These are phyloP conservation scores for Paraplagusia blochii DNA, from an alignment of 2,113 vertebrate species.

Conservation along the genomic window DNA sequence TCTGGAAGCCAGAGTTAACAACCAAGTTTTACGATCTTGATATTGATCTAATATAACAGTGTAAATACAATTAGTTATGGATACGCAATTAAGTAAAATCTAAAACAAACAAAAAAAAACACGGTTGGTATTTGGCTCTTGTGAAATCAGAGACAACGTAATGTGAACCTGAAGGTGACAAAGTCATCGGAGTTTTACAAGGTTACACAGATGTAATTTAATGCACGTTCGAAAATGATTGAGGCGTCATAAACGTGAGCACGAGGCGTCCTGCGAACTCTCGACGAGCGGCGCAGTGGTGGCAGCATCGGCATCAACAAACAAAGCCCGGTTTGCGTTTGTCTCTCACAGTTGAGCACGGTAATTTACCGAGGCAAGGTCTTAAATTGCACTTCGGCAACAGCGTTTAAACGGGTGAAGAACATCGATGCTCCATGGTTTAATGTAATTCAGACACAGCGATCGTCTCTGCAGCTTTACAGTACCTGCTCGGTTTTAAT, in stretches of 20 bases:
- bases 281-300: conserved; percentile 21
- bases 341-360: conserved; percentile 17
- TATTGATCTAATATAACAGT: conserved; percentile 56
- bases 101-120: conserved; percentile 26
- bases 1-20: conserved; percentile 57
- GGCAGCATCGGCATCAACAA: conserved; percentile 1
- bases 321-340: conserved; percentile 29
- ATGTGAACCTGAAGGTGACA: conserved; percentile 66
- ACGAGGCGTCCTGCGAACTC: conserved; percentile 46
- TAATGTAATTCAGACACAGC: conserved; percentile 50
- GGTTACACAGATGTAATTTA: conserved; percentile 61
- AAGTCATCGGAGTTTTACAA: conserved; percentile 64
- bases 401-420: conserved; percentile 47
- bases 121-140: conserved; percentile 37
- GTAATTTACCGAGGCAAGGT: conserved; percentile 21
- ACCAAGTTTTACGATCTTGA: conserved; percentile 58
- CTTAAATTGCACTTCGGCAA: conserved; percentile 36
- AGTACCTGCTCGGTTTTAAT: no score
- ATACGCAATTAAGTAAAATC: conserved; percentile 60
- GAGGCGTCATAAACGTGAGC: conserved; percentile 48
- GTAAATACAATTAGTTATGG: conserved; percentile 64
- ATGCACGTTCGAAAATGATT: conserved; percentile 41
- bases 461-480: conserved; percentile 46
- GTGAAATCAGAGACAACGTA: conserved; percentile 19
- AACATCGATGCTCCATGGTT: conserved; percentile 18